Evolutionary conservation across 2,888 invertebrate genomes (phyloP).

Genomic region (Luperina nickerlii): DNA sequence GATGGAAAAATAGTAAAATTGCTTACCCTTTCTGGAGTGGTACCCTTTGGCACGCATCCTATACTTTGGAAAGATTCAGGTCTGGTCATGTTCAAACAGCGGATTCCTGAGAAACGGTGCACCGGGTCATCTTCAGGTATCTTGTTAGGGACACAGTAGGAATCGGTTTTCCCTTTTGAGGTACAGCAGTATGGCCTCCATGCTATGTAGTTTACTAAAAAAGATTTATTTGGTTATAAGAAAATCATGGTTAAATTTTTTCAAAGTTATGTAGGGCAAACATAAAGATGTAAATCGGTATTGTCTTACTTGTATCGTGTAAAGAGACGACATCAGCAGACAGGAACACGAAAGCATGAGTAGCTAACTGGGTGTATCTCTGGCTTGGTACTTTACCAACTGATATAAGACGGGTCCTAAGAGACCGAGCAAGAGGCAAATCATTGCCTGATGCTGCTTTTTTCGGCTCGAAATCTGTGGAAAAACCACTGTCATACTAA

Average conservation of each 20-base stretch:
- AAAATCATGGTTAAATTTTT: not conserved
- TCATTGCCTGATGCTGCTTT: constrained; percentile 70
- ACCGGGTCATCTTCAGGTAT: constrained; percentile 76
- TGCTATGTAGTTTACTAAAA: constrained; percentile 72
- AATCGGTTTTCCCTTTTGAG: constrained; percentile 70
- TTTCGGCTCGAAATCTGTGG: constrained; percentile 67
- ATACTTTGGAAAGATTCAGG: constrained; percentile 75
- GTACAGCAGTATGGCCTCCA: constrained; percentile 76
- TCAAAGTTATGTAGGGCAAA: not conserved
- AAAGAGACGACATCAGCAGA: constrained; percentile 71
- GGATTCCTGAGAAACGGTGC: constrained; percentile 73
- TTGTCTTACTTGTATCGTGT: constrained; percentile 74
- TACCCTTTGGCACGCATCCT: constrained; percentile 71
- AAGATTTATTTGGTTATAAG: not conserved
- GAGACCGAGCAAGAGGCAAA: constrained; percentile 66
- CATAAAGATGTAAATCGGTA: not conserved
- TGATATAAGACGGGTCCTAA: constrained; percentile 72
- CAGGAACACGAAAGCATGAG: constrained; percentile 68
- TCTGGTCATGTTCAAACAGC: constrained; percentile 77
- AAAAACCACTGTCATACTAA: not conserved
- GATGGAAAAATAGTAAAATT: no score
- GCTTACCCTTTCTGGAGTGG: constrained; percentile 73
- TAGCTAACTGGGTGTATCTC: constrained; percentile 70
- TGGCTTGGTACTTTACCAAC: constrained; percentile 71
- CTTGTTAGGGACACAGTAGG: constrained; percentile 70